Base-by-base conservation (phyloP, 2,888 invertebrate species). In the Drosophila bunnanda region DNA sequence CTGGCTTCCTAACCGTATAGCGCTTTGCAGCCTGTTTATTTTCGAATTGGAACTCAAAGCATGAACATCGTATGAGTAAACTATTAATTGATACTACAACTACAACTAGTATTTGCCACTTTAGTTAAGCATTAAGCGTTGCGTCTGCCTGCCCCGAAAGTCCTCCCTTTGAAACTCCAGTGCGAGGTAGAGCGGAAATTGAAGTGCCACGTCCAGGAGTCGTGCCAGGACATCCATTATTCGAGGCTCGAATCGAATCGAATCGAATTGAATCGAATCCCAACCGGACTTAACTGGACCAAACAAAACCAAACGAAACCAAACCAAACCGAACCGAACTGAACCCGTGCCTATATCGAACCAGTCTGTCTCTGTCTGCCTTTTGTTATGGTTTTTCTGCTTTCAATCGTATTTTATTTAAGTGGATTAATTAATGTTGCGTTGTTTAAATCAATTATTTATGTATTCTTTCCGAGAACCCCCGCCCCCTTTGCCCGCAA, bases 71-170 rank as follows among this genome's bases (percentile, higher is more conserved):
- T 52, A 52, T 52, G 15, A 52, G 34, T 52, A 50, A 13, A 32
- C 12, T 22, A 50, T 20, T 34, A 20, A 32, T 30, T 34, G 32
- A 32, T 30, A 46, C 46, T 30, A 46, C 46, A 12, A 46, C 46
- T 78, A 77, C 34, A 50, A 77, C 60, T 81, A 81, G 79, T 66
- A 77, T 66, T 76, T 83, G 70, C 61, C 59, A 76, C 76, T 57
- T 78, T 80, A 80, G 82, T 69, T 76, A 64, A 76, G 55, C 48
- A 46, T 65, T 52, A 74, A 67, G 53, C 34, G 28, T 39, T 38
- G 50, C 38, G 43, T 52, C 36, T n/a, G 28, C 38, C 32, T 20
- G 44, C 44, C 61, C 34, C 46, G 28, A 43, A 44, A 61, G 34
- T 36, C 44, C 44, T 57, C 57, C 61, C n/a, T 36, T 57, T 41